A percentile compares a stretch with the other conserved stretches of the same genome.
These are phyloP conservation scores for Eulimnadia texana DNA, from an alignment of 1,140 invertebrate species.

Conservation along the genomic window DNA sequence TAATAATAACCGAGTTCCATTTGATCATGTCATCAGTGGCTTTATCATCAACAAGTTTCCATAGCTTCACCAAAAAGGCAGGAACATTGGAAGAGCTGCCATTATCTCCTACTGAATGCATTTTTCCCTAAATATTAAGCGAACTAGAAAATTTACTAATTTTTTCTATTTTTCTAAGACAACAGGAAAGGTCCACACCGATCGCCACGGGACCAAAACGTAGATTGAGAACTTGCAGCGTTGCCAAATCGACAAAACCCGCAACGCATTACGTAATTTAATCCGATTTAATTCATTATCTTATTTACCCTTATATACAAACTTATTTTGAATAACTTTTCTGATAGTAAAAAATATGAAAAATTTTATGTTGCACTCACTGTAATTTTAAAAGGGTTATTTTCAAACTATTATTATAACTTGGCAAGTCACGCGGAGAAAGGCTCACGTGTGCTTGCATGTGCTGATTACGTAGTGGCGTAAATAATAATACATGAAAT, in stretches of 20 bases:
- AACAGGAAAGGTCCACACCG: no score
- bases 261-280: neutral
- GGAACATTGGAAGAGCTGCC: slow-evolving; percentile 48
- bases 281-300: no score
- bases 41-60: slow-evolving; percentile 89
- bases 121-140: neutral
- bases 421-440: neutral
- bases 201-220: neutral
- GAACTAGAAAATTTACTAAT: no score
- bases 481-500: no score
- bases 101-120: slow-evolving; percentile 4
- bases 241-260: neutral
- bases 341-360: no score
- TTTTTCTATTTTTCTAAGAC: no score
- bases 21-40: slow-evolving; percentile 81
- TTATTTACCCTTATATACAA: no score
- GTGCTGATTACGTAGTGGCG: no score
- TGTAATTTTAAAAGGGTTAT: no score
- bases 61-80: slow-evolving; percentile 88
- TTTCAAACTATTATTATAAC: no score
- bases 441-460: neutral
- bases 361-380: no score
- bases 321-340: no score
- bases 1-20: slow-evolving; percentile 69
- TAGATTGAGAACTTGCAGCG: neutral